Percentiles rank a stretch among this genome's conserved stretches.
Evolutionary conservation across 2,888 invertebrate species (phyloP).

Genomic region (Leistus spinibarbis): DNA sequence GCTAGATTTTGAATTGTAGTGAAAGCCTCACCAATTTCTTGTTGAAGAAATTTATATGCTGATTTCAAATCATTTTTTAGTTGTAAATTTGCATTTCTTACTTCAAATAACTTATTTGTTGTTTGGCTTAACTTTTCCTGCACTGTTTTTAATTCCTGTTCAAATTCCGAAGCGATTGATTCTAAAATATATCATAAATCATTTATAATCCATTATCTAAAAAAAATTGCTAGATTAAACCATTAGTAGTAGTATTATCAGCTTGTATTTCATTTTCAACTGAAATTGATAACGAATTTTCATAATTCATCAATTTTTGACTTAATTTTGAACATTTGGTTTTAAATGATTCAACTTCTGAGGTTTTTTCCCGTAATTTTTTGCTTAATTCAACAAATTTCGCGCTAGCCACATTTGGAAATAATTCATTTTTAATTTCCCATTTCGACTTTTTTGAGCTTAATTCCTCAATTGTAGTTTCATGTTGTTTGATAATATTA

Average conservation of each 20-base stretch:
- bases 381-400: conserved; percentile 72
- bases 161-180: conserved; percentile 51
- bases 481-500: conserved; percentile 57
- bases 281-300: conserved; percentile 37
- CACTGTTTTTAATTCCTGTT: conserved; percentile 64
- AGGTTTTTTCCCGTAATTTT: conserved; percentile 67
- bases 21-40: conserved; percentile 76
- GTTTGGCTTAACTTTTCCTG: conserved; percentile 66
- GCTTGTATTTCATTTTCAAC: conserved; percentile 40
- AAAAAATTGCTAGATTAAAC: background rate
- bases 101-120: conserved; percentile 70
- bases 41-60: conserved; percentile 74
- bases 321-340: conserved; percentile 64
- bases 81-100: conserved; percentile 70
- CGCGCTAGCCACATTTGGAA: conserved; percentile 52
- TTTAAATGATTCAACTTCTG: conserved; percentile 66
- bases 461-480: conserved; percentile 57
- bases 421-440: conserved; percentile 54
- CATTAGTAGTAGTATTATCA: background rate
- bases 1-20: conserved; percentile 67
- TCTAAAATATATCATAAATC: background rate
- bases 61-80: conserved; percentile 74
- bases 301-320: conserved; percentile 60
- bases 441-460: conserved; percentile 61
- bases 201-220: background rate